These are phyloP conservation scores for Sesia bembeciformis DNA, from an alignment of 2,888 invertebrate species.

Conservation along the genomic window DNA sequence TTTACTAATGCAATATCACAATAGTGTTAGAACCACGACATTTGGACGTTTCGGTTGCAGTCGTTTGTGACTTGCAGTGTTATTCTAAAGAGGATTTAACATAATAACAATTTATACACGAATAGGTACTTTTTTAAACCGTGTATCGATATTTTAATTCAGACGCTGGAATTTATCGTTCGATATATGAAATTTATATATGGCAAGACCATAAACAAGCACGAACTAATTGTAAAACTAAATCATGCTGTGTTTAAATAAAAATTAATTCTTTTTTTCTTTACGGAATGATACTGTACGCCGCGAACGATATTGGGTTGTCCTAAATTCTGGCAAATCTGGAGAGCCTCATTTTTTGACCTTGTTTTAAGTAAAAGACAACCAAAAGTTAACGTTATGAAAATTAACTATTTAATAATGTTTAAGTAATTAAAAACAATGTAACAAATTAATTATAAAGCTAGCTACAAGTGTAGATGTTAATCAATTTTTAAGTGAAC, in stretches of 20 bases:
- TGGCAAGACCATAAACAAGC: too few species aligned
- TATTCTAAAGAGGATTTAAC: conserved; percentile 2
- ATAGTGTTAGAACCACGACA: conserved; percentile 18
- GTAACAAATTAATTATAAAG: conserved; percentile 74
- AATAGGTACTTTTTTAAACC: too few species aligned
- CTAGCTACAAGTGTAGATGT: conserved; percentile 74
- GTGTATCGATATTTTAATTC: too few species aligned
- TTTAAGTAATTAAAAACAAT: conserved; percentile 67
- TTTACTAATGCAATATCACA: conserved; percentile 68
- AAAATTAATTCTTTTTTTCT: not conserved
- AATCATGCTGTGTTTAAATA: not conserved
- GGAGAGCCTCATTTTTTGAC: conserved; percentile 58
- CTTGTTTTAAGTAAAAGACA: conserved; percentile 68
- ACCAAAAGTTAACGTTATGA: conserved; percentile 73
- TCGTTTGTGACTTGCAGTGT: conserved; percentile 24
- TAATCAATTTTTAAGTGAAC: conserved; percentile 70
- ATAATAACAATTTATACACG: too few species aligned
- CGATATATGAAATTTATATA: too few species aligned
- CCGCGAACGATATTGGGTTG: conserved; percentile 39
- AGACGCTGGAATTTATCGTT: too few species aligned
- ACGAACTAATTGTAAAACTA: not conserved
- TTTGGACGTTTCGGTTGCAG: conserved; percentile 16
- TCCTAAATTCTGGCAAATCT: conserved; percentile 54
- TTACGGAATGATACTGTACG: conserved; percentile 6
- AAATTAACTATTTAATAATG: conserved; percentile 69